phyloP scores from a whole-genome alignment of 2,797 vertebrate species.

The Molossus alvarezi region DNA sequence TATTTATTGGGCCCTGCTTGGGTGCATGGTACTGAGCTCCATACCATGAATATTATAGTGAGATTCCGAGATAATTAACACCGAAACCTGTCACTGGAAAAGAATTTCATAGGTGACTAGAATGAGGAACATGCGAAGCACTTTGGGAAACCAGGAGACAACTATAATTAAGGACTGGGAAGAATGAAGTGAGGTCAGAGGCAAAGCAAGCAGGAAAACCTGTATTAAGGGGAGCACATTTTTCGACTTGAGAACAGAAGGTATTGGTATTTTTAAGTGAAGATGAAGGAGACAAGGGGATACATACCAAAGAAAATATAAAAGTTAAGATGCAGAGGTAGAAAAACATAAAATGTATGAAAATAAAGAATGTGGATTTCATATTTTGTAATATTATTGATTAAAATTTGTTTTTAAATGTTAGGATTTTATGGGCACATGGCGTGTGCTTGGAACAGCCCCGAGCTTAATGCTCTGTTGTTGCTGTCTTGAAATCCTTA shows the following conservation, averaged over 20 bases:
- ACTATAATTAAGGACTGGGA: neutral
- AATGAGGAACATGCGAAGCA: neutral
- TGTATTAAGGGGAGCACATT: neutral
- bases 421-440: fast-evolving
- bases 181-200: neutral
- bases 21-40: neutral
- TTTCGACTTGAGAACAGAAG: neutral
- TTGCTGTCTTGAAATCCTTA: neutral
- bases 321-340: neutral
- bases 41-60: neutral
- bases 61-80: slow-evolving; percentile 23
- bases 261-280: neutral
- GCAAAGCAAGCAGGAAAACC: neutral
- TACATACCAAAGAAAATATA: neutral
- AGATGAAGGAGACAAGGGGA: neutral
- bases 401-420: neutral
- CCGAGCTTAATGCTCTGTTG: neutral
- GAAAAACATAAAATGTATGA: neutral
- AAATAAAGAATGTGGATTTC: neutral
- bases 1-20: slow-evolving; percentile 17
- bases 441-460: fast-evolving
- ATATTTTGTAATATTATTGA: neutral
- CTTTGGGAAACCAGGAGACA: neutral
- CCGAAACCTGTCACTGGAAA: neutral
- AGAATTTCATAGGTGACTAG: neutral